Evolutionary conservation across 2,888 invertebrate genomes (phyloP), one percentile per base, ranked within the genome.

Genomic region (Zhengitettix transpicula): DNA sequence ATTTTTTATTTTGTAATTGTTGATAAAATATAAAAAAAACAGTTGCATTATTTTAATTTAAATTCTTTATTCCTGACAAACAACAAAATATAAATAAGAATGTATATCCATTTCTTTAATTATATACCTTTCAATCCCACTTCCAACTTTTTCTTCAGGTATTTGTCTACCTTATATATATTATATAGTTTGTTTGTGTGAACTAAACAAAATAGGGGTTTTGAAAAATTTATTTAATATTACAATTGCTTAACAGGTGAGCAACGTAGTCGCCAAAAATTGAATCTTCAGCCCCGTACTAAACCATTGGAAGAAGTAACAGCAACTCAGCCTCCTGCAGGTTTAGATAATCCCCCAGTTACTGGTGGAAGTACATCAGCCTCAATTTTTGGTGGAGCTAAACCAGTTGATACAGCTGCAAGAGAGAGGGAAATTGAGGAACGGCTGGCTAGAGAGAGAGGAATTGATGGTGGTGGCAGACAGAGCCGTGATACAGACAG

Each of bases 311-410:
- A 83, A 60, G 57, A 74, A 55, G 58, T 62, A 5, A 65, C 58
- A n/a, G 65, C 59, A 1, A 66, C 67, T 54, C 14, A 28, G 28
- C 60, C 55, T 70, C 64, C 63, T 47, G 64, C 65, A 41, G 61
- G 61, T 15, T 66, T 64, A 5, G 64, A 61, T 0, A 64, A 63
- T 8, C 64, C 66, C 15, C 58, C 62, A 12, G 72, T 75, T 7
- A 69, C 71, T 0, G 28, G 17, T 40, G 17, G 28, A 14, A 14
- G 40, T 40, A 40, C n/a, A 14, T 54, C 76, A 75, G 81, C 84
- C 55, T 87, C 85, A 60, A 93, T 96, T 66, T 96, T 96, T 71
- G 96, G 96, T n/a, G 86, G 83, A 42, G 96, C 96, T 16, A 92
- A 89, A 71, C 96, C 96, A 0, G 96, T 97, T 0, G 94, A 96